Evolutionary conservation across 2,797 vertebrate genomes (phyloP).

Genomic region (Sciurus vulgaris): DNA sequence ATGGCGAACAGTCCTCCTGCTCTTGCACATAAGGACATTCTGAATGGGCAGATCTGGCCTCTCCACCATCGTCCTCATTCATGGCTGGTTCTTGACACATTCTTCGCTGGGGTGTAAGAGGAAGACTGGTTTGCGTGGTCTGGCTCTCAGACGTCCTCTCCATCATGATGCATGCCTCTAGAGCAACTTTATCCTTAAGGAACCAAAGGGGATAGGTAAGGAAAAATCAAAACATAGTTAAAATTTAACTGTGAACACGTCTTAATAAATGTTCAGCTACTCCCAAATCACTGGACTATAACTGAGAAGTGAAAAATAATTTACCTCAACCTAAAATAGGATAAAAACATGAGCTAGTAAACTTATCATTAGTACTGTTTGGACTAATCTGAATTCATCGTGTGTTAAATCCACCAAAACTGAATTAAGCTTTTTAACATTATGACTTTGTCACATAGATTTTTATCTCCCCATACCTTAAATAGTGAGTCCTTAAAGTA

Average conservation of each 20-base stretch:
- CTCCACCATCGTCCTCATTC: conserved; percentile 32
- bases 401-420: not conserved
- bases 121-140: not conserved
- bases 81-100: conserved; percentile 58
- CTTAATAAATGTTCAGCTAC: not conserved
- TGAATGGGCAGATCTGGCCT: conserved; percentile 56
- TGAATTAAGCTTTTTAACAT: not conserved
- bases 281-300: not conserved
- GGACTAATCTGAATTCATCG: not conserved
- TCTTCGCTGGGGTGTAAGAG: conserved; percentile 65
- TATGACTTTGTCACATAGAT: not conserved
- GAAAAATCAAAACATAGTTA: conserved; percentile 84
- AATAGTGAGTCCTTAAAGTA: not conserved
- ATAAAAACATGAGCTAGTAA: not conserved
- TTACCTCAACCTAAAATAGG: not conserved
- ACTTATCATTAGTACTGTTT: not conserved
- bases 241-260: conserved; percentile 65
- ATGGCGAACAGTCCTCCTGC: conserved; percentile 94
- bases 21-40: conserved; percentile 90
- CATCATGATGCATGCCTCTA: conserved; percentile 85
- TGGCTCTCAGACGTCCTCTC: conserved; percentile 81
- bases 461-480: not conserved
- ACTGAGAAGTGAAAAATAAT: conserved; percentile 38
- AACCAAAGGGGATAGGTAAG: conserved; percentile 86
- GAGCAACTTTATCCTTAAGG: conserved; percentile 90